A percentile compares a stretch with the other conserved stretches of the same genome.
phyloP scores from a whole-genome alignment of 1,140 invertebrate species.

The Tetramorium alpestre region DNA sequence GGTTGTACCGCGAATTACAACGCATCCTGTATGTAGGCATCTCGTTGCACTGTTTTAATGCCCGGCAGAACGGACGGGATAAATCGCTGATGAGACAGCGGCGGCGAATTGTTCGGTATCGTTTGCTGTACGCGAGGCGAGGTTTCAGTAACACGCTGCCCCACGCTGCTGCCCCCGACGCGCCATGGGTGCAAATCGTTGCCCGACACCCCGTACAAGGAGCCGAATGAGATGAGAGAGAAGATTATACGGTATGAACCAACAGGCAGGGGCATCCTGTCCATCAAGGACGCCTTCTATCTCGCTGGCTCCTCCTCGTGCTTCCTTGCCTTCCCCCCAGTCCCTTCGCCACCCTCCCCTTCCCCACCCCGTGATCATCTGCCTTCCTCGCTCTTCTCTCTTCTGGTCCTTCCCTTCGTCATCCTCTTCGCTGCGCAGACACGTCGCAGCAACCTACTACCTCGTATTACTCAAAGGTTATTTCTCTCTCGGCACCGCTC shows the following conservation, averaged over 20 bases:
- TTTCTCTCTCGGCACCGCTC: conserved; percentile 66
- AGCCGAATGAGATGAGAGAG: conserved; percentile 81
- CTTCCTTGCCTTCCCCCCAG: conserved; percentile 51
- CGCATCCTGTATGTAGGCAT: background rate
- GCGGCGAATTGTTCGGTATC: conserved; percentile 52
- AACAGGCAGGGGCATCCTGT: conserved; percentile 81
- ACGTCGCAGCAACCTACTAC: conserved; percentile 70
- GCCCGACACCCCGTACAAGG: conserved; percentile 77
- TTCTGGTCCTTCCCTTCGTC: conserved; percentile 57
- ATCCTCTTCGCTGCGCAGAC: conserved; percentile 60
- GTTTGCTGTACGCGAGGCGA: conserved; percentile 44
- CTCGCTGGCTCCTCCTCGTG: conserved; percentile 74
- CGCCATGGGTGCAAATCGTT: conserved; percentile 78
- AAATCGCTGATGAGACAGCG: conserved; percentile 55
- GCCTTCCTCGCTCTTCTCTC: conserved; percentile 43
- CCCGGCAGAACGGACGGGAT: conserved; percentile 11
- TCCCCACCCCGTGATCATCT: conserved; percentile 13
- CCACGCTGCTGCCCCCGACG: conserved; percentile 64
- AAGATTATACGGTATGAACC: conserved; percentile 80
- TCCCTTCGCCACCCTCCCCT: conserved; percentile 8
- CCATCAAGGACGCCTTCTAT: conserved; percentile 82
- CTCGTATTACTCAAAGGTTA: conserved; percentile 72
- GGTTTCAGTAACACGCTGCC: conserved; percentile 45
- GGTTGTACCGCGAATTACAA: conserved; percentile 13
- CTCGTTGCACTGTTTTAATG: conserved; percentile 46